Percentiles rank a stretch among this genome's conserved stretches.
Evolutionary conservation across 2,113 vertebrate species (phyloP).

Genomic region (Phaethon lepturus): DNA sequence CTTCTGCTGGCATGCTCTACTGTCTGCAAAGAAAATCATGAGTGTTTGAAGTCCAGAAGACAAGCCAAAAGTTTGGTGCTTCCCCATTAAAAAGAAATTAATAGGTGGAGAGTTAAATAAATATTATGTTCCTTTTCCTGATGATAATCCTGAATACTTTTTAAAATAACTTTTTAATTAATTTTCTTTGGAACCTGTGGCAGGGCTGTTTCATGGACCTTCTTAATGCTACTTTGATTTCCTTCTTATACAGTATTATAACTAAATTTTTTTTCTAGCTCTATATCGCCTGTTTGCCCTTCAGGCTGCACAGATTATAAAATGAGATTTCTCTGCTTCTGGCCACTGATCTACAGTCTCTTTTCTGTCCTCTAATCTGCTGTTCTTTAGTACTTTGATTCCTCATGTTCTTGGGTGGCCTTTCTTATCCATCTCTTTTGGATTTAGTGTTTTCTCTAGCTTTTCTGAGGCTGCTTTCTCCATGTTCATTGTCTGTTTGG

Average conservation of each 20-base stretch:
- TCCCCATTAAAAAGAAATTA: neutral
- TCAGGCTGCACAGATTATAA: constrained; percentile 48
- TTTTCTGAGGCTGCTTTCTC: constrained; percentile 49
- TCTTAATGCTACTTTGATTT: constrained; percentile 42
- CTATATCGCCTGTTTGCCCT: constrained; percentile 36
- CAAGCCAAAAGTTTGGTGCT: neutral
- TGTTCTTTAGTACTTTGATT: constrained; percentile 72
- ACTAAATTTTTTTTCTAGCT: neutral
- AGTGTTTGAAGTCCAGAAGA: neutral
- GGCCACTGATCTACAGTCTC: constrained; percentile 53
- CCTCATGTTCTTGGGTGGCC: constrained; percentile 63
- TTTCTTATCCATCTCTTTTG: constrained; percentile 64
- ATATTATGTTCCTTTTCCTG: neutral
- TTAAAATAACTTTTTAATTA: neutral
- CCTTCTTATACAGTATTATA: constrained; percentile 1
- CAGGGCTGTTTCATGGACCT: neutral
- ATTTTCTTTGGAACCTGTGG: neutral
- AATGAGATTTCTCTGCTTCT: constrained; percentile 54
- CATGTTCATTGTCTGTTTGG: constrained; percentile 72
- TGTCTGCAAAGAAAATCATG: neutral
- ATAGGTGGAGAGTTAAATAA: neutral
- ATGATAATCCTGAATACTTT: neutral
- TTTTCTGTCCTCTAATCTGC: constrained; percentile 68
- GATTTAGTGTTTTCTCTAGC: constrained; percentile 61
- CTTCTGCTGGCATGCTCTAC: neutral